Conservation (phyloP, 2,888 invertebrate genomes). For the Phyto melanocephala region DNA sequence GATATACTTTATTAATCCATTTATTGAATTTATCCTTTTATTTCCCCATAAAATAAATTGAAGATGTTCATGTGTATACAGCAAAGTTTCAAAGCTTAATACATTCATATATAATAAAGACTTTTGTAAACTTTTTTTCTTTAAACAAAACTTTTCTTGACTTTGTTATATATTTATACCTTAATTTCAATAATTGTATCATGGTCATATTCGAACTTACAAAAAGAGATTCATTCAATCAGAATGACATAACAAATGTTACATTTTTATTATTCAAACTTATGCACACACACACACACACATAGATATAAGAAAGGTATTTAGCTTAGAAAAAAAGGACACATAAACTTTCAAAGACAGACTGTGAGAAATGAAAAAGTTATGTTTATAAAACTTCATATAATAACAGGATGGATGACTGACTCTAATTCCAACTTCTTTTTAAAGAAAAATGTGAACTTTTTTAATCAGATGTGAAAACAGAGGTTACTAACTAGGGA, state of each 20-base stretch:
- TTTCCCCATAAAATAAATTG: too few relatives aligned
- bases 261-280: constrained; percentile 6
- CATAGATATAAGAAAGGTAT: not conserved
- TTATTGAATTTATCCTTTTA: too few relatives aligned
- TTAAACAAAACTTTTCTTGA: constrained; percentile 27
- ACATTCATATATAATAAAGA: too few relatives aligned
- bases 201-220: constrained; percentile 39
- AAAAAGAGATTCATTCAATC: constrained; percentile 45
- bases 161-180: constrained; percentile 45
- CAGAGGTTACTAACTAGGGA: too few relatives aligned
- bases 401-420: not conserved
- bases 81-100: too few relatives aligned
- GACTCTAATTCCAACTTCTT: not conserved
- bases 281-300: not conserved
- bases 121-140: not conserved
- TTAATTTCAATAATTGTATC: constrained; percentile 59
- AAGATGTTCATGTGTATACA: too few relatives aligned
- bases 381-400: constrained; percentile 34
- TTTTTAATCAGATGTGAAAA: too few relatives aligned
- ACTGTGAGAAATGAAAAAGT: constrained; percentile 11
- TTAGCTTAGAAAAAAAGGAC: too few relatives aligned
- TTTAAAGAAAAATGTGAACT: not conserved
- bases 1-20: too few relatives aligned
- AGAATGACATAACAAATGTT: constrained; percentile 44
- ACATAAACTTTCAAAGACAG: not conserved